These are phyloP conservation scores for Oreotrochilus melanogaster DNA, from an alignment of 2,113 vertebrate genomes.

Conservation along the genomic window DNA sequence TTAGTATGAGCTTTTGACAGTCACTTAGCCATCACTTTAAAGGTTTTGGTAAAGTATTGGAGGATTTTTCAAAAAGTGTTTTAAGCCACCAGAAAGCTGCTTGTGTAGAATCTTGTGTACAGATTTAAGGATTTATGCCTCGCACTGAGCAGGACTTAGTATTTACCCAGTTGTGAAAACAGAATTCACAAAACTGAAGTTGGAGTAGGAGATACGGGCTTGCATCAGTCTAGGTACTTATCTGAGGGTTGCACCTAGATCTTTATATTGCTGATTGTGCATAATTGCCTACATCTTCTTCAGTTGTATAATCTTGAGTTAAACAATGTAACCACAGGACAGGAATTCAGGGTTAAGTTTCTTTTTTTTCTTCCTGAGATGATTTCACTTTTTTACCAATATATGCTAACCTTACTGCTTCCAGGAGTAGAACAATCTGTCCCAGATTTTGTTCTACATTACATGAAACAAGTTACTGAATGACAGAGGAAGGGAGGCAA, in stretches of 20 bases:
- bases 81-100: not conserved
- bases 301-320: not conserved
- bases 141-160: not conserved
- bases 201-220: not conserved
- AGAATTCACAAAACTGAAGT: not conserved
- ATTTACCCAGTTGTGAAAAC: not conserved
- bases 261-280: not conserved
- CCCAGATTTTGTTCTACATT: not conserved
- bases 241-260: not conserved
- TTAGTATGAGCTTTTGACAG: not conserved
- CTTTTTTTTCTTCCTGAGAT: not conserved
- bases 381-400: fast-evolving
- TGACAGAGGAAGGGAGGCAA: not conserved
- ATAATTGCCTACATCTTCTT: not conserved
- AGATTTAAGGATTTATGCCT: not conserved
- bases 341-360: not conserved
- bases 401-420: not conserved
- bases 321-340: not conserved
- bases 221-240: not conserved
- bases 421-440: not conserved
- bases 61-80: not conserved
- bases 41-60: not conserved
- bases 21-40: not conserved
- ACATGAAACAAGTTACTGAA: not conserved
- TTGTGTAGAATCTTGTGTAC: not conserved